phyloP scores from a whole-genome alignment of 2,888 invertebrate species.

The Caenorhabditis drosophilae region DNA sequence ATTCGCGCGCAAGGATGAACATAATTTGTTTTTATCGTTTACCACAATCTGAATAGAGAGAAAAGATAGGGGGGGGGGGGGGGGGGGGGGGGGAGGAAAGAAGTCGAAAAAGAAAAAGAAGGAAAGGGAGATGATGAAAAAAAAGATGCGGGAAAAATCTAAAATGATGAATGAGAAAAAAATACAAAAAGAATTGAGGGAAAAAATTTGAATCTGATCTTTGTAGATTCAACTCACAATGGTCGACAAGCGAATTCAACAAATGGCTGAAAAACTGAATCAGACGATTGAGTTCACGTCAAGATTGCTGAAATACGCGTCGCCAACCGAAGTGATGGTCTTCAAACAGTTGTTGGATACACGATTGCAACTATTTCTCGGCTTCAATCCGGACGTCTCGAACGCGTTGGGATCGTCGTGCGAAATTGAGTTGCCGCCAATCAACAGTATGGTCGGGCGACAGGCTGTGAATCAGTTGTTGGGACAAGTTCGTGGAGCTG shows the following conservation, averaged over 20 bases:
- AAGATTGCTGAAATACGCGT: conserved; percentile 85
- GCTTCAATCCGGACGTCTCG: conserved; percentile 79
- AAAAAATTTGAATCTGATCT: no score
- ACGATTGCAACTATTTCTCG: conserved; percentile 77
- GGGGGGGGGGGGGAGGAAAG: no score
- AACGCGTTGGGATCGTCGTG: conserved; percentile 30
- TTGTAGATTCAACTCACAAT: conserved; percentile 79
- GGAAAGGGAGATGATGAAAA: no score
- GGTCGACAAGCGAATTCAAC: conserved; percentile 88
- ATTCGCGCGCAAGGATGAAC: no score
- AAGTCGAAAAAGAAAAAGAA: no score
- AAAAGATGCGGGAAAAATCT: no score
- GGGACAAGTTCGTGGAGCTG: conserved; percentile 35
- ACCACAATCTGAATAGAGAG: no score
- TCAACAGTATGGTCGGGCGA: conserved; percentile 19
- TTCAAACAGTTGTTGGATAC: conserved; percentile 90
- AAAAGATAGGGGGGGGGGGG: no score
- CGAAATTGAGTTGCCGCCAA: conserved; percentile 40
- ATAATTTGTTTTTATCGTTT: no score
- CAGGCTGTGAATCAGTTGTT: conserved; percentile 33
- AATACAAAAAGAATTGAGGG: no score
- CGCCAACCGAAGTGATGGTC: conserved; percentile 79
- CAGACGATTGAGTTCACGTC: conserved; percentile 86
- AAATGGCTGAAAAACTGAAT: conserved; percentile 82
- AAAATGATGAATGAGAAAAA: no score